Evolutionary conservation across 1,140 invertebrate species (phyloP).

Genomic region (Heterodera schachtii): DNA sequence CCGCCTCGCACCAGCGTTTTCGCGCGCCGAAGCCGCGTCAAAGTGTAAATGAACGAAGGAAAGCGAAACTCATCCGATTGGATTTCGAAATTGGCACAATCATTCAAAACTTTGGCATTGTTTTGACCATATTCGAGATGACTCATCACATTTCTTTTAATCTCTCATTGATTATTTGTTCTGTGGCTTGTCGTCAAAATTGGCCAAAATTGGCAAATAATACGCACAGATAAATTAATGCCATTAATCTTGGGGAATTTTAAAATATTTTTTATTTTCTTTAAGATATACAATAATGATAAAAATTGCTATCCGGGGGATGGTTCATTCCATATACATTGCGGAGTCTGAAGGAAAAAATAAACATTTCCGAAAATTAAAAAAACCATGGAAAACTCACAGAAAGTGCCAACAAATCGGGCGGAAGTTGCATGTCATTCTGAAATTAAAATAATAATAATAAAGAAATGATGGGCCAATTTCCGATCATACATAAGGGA

Average conservation of each 20-base stretch:
- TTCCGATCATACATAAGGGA: conserved; percentile 27
- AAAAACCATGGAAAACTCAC: conserved; percentile 39
- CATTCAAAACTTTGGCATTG: neutral
- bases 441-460: conserved; percentile 33
- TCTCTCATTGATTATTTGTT: no score
- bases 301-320: conserved; percentile 7
- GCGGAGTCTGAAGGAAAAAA: conserved; percentile 45
- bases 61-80: neutral
- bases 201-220: neutral
- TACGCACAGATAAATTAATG: no score
- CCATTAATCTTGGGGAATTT: no score
- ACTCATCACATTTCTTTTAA: no score
- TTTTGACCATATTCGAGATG: neutral
- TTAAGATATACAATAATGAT: neutral
- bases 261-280: no score
- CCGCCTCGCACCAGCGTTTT: conserved; percentile 22
- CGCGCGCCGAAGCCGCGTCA: conserved; percentile 14
- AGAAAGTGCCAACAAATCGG: conserved; percentile 45
- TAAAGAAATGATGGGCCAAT: neutral
- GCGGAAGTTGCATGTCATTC: conserved; percentile 56
- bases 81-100: neutral
- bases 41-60: conserved; percentile 2
- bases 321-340: conserved; percentile 39
- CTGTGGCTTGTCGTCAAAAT: neutral
- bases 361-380: conserved; percentile 13